Percentiles rank a stretch among this genome's conserved stretches.
Evolutionary conservation across 2,797 vertebrate species (phyloP).

Genomic region (Poecilia wingei): DNA sequence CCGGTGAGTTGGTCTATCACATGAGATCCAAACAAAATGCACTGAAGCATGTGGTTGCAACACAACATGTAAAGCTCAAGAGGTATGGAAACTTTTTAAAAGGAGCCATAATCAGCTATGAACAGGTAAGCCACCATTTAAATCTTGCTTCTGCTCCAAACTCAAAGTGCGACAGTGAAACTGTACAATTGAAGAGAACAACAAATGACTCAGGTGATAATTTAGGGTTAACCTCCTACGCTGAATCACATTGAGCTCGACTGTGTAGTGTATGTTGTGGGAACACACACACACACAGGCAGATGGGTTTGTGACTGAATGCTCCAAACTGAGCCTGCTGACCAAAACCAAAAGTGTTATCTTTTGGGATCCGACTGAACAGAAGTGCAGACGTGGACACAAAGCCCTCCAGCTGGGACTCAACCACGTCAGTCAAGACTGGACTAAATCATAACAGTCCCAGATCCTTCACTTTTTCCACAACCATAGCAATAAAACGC

Average conservation of each 20-base stretch:
- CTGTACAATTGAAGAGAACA: constrained; percentile 25
- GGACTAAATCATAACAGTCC: neutral
- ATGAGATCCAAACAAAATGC: neutral
- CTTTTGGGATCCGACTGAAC: constrained; percentile 35
- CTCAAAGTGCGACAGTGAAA: constrained; percentile 23
- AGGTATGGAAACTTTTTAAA: neutral
- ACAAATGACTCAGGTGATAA: constrained; percentile 37
- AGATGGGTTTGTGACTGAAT: constrained; percentile 29
- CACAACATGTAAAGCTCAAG: neutral
- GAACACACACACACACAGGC: constrained; percentile 21
- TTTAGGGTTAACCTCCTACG: constrained; percentile 37
- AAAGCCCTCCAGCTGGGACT: constrained; percentile 19
- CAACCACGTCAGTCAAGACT: constrained; percentile 1
- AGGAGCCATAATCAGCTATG: neutral
- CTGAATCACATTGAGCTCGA: constrained; percentile 11
- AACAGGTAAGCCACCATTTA: constrained; percentile 6
- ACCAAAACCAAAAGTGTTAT: constrained; percentile 44
- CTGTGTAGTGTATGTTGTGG: constrained; percentile 14
- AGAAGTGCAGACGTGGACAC: constrained; percentile 48
- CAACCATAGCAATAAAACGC: neutral
- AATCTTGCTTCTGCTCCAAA: constrained; percentile 17
- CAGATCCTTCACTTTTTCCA: neutral
- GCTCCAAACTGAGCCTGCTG: constrained; percentile 31
- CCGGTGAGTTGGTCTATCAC: neutral
- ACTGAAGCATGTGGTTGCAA: neutral